Evolutionary conservation across 2,113 vertebrate genomes (phyloP).

Genomic region (Aptenodytes patagonicus): DNA sequence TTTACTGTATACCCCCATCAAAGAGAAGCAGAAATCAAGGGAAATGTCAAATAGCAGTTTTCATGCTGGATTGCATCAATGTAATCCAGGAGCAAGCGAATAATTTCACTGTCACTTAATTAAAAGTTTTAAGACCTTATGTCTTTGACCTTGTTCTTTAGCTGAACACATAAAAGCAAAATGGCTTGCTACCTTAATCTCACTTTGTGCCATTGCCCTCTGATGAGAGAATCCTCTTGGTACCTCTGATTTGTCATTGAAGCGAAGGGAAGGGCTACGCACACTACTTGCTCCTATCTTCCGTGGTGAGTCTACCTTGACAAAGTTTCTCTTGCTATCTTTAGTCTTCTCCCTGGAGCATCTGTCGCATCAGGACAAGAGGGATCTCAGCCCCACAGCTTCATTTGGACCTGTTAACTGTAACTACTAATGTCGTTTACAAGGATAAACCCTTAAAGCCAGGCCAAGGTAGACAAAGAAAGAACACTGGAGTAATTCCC

Average conservation of each 20-base stretch:
- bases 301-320: neutral
- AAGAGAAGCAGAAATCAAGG: neutral
- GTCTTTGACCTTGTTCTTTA: constrained; percentile 61
- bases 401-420: constrained; percentile 71
- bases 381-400: constrained; percentile 64
- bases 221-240: constrained; percentile 71
- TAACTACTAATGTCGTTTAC: constrained; percentile 74
- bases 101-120: constrained; percentile 45
- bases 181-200: constrained; percentile 42
- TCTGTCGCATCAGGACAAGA: constrained; percentile 63
- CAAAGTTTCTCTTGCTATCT: constrained; percentile 56
- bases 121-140: constrained; percentile 59
- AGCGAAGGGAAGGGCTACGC: constrained; percentile 65
- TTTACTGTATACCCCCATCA: neutral
- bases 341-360: constrained; percentile 71
- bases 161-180: constrained; percentile 47
- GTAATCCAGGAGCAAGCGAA: constrained; percentile 5
- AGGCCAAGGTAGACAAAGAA: constrained; percentile 63
- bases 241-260: constrained; percentile 77
- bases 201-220: neutral
- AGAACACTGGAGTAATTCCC: constrained; percentile 57
- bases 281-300: constrained; percentile 3
- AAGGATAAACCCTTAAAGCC: constrained; percentile 73
- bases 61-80: neutral
- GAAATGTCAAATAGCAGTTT: neutral